Evolutionary conservation across 2,888 invertebrate species (phyloP), one percentile per base, ranked within the genome.

Genomic region (Amphiduros pacificus): DNA sequence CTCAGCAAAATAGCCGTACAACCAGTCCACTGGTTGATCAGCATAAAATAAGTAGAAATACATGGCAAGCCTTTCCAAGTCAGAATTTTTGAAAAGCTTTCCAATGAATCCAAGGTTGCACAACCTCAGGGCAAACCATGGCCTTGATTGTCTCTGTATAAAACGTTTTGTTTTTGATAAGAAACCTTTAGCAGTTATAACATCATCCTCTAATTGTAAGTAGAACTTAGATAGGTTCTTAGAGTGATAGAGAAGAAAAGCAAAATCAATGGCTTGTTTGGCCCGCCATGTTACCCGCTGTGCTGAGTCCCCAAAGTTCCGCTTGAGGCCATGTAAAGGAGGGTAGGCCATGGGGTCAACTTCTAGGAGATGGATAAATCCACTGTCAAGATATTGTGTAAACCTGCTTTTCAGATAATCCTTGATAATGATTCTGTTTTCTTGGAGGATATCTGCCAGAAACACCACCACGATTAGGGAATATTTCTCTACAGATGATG

Each of bases 231-330:
- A 77, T 44, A 80, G 53, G 9, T 72, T 66, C 24, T 69, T 64
- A 6, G 77, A 67, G 61, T 79, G 82, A 57, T 74, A 66, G 60
- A 78, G 77, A 24, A 82, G 66, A 61, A 76, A 81, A 0, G 80
- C 79, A 65, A 80, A 83, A 67, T 83, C 83, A 22, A 82, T 61
- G 27, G 80, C 82, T 70, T 83, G 83, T 64, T 83, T 83, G 1
- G 82, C 74, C 27, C 83, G 65, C 83, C 83, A 83, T 55, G 72
- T 64, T 0, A 81, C 77, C 50, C 82, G 65, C n/a, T 74, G 70
- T 22, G 70, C 63, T 0, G 76, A 67, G 60, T 83, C 82, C 52
- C 77, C 75, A 60, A 73, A 79, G 4, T 77, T 79, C 51, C 74
- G 63, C 61, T 58, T 36, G n/a, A 58, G 51, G 51, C 51, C 14